A percentile compares a stretch with the other conserved stretches of the same genome.
phyloP scores from a whole-genome alignment of 2,888 invertebrate genomes.

The Lycocerus yunnanus region DNA sequence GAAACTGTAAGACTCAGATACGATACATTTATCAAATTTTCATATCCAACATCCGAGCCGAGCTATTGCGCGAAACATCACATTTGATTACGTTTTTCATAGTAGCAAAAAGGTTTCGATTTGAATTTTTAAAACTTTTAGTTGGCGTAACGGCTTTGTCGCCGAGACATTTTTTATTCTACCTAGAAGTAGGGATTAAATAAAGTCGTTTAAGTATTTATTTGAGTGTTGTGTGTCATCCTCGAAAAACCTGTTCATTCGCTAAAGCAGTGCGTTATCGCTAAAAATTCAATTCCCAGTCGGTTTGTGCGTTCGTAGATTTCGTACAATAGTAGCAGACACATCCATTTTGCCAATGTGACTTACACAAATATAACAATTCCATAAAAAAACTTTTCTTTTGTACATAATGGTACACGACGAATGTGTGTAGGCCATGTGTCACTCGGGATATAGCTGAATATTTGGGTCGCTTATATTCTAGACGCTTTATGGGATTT shows the following conservation, averaged over 20 bases:
- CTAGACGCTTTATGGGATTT: slow-evolving; percentile 23
- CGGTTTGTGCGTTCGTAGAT: slow-evolving; percentile 26
- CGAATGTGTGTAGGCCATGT: slow-evolving; percentile 29
- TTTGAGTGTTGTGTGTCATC: slow-evolving; percentile 32
- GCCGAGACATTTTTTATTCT: background rate
- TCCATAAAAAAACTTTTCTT: slow-evolving; percentile 29
- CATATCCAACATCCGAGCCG: background rate
- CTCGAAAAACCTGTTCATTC: slow-evolving; percentile 27
- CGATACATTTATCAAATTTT: background rate
- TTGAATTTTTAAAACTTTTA: background rate
- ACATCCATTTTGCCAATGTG: slow-evolving; percentile 32
- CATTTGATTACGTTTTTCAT: background rate
- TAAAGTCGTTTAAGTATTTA: slow-evolving; percentile 32
- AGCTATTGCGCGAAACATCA: background rate
- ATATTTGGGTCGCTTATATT: slow-evolving; percentile 28
- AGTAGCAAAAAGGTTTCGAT: background rate
- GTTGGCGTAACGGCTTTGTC: background rate
- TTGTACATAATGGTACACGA: slow-evolving; percentile 28
- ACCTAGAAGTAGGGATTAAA: background rate
- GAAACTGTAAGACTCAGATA: background rate
- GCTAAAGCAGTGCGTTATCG: slow-evolving; percentile 32
- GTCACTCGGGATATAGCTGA: slow-evolving; percentile 30
- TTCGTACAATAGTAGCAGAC: slow-evolving; percentile 27
- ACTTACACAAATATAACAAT: slow-evolving; percentile 33
- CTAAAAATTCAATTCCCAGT: slow-evolving; percentile 31